Evolutionary conservation across 2,797 vertebrate species (phyloP).

Genomic region (Acanthornis magna): DNA sequence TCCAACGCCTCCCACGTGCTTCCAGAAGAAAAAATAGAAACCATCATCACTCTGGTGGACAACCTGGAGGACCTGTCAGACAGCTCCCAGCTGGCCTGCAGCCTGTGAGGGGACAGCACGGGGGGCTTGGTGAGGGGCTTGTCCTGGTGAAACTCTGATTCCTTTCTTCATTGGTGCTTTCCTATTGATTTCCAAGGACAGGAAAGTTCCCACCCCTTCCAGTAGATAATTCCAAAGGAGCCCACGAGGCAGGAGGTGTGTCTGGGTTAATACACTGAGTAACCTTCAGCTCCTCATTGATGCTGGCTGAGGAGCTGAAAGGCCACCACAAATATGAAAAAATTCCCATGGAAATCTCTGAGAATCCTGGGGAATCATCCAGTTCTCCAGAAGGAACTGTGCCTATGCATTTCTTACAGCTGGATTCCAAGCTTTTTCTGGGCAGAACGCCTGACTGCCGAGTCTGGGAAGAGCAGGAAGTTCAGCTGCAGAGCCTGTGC

Average conservation of each 20-base stretch:
- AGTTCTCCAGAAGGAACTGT: fast-evolving
- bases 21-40: slow-evolving; percentile 74
- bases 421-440: not conserved
- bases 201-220: not conserved
- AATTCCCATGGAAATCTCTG: not conserved
- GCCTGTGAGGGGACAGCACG: slow-evolving; percentile 68
- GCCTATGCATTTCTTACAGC: not conserved
- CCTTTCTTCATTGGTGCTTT: slow-evolving; percentile 56
- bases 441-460: not conserved
- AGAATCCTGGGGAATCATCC: not conserved
- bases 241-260: not conserved
- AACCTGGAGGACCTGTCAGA: slow-evolving; percentile 77
- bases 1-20: slow-evolving; percentile 80
- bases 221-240: not conserved
- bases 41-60: slow-evolving; percentile 79
- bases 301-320: not conserved
- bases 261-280: not conserved
- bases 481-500: not conserved
- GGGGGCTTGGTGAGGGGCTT: not conserved
- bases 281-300: not conserved
- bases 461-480: not conserved
- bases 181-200: not conserved
- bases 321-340: not conserved
- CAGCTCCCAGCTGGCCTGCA: slow-evolving; percentile 76
- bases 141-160: not conserved